Percentiles rank a stretch among this genome's conserved stretches.
These are phyloP conservation scores for Sebastes schlegelii DNA, from an alignment of 2,113 vertebrate species.

Conservation along the genomic window DNA sequence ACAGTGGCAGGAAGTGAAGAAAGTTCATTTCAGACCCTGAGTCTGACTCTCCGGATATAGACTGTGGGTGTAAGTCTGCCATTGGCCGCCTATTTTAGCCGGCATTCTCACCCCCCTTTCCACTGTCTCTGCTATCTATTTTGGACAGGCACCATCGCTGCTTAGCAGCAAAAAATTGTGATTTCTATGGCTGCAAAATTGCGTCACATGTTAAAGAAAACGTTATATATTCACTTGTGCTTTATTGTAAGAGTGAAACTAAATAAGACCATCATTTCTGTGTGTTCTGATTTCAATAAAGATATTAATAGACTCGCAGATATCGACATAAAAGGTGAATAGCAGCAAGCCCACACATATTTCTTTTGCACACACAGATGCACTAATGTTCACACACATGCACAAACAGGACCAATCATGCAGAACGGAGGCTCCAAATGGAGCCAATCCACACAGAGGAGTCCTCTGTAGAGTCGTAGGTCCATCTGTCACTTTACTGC, in stretches of 20 bases:
- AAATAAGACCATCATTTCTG: not conserved
- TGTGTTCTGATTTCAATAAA: not conserved
- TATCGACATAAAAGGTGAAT: not conserved
- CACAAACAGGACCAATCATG: not conserved
- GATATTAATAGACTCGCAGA: not conserved
- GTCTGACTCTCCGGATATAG: too few relatives aligned
- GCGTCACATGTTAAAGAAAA: not conserved
- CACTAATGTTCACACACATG: not conserved
- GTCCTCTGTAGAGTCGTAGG: constrained; percentile 5
- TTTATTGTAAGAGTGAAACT: too few relatives aligned
- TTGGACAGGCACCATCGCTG: too few relatives aligned
- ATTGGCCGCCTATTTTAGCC: too few relatives aligned
- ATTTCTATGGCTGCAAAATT: not conserved
- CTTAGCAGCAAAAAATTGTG: too few relatives aligned
- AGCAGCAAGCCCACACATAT: not conserved
- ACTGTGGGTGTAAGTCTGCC: too few relatives aligned
- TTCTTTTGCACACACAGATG: not conserved
- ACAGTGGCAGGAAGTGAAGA: too few relatives aligned
- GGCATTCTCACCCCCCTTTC: too few relatives aligned
- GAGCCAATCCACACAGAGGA: constrained; percentile 47
- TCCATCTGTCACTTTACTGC: constrained; percentile 39
- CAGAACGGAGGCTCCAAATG: constrained; percentile 8
- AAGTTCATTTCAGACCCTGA: too few relatives aligned
- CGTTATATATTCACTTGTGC: not conserved
- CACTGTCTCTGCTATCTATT: too few relatives aligned